These are phyloP conservation scores for Micromys minutus DNA, from an alignment of 2,113 vertebrate genomes.

Conservation along the genomic window DNA sequence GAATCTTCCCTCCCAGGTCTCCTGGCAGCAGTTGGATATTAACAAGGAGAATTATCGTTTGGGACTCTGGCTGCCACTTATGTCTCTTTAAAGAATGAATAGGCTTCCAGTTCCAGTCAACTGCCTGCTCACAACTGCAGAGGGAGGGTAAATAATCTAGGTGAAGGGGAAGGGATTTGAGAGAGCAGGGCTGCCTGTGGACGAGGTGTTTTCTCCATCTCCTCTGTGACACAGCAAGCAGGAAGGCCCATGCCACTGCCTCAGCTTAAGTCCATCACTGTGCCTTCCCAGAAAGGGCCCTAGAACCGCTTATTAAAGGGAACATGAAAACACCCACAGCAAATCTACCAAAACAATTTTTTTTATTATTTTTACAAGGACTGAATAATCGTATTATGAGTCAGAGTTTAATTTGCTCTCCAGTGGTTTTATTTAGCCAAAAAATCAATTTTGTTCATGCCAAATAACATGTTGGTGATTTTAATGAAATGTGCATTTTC, in stretches of 20 bases:
- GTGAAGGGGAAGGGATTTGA: constrained; percentile 65
- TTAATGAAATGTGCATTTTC: constrained; percentile 60
- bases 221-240: neutral
- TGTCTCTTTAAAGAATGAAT: constrained; percentile 70
- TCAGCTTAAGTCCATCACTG: constrained; percentile 35
- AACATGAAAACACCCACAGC: neutral
- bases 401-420: constrained; percentile 65
- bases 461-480: constrained; percentile 43
- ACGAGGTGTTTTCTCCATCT: constrained; percentile 23
- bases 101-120: constrained; percentile 34
- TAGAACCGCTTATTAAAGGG: constrained; percentile 16
- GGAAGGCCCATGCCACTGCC: neutral
- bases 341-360: constrained; percentile 37
- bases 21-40: constrained; percentile 34
- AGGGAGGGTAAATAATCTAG: constrained; percentile 63
- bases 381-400: constrained; percentile 9
- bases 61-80: constrained; percentile 57
- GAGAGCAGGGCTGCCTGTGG: constrained; percentile 21
- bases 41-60: constrained; percentile 67
- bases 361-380: constrained; percentile 62
- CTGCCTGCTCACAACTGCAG: constrained; percentile 60
- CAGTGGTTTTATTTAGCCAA: constrained; percentile 56
- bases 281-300: neutral
- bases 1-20: constrained; percentile 51
- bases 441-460: constrained; percentile 40